Evolutionary conservation across 1,140 invertebrate species (phyloP).

Genomic region (Macrostomum lignano): DNA sequence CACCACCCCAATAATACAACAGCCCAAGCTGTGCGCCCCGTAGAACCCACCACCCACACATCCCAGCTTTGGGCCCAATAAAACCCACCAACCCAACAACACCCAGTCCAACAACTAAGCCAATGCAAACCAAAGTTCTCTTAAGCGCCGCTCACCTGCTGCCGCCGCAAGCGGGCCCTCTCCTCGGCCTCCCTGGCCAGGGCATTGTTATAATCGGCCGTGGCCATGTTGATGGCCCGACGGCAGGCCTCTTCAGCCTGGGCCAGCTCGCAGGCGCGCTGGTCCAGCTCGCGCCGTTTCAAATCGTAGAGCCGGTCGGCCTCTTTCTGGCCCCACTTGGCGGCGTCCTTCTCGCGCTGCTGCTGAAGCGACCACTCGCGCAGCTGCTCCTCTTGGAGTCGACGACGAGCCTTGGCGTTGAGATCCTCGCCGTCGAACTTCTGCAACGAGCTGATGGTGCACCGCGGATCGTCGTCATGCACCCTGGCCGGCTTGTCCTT

Average conservation of each 20-base stretch:
- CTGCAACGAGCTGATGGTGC: conserved; percentile 30
- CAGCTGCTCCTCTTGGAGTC: conserved; percentile 42
- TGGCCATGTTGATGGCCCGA: conserved; percentile 33
- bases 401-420: conserved; percentile 32
- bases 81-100: too few species aligned
- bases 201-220: conserved; percentile 41
- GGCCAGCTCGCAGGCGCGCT: conserved; percentile 21
- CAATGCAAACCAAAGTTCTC: too few species aligned
- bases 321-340: conserved; percentile 33
- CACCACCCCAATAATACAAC: too few species aligned
- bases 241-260: conserved; percentile 23
- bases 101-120: too few species aligned
- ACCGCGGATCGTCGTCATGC: conserved; percentile 38
- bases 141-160: too few species aligned
- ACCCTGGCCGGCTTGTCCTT: conserved; percentile 41
- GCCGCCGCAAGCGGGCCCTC: conserved; percentile 1
- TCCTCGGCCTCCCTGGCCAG: conserved; percentile 24
- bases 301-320: conserved; percentile 17
- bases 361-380: conserved; percentile 44
- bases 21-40: too few species aligned
- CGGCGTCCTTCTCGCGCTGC: conserved; percentile 25
- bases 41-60: too few species aligned
- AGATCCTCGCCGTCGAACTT: conserved; percentile 57
- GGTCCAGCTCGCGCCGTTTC: conserved; percentile 23
- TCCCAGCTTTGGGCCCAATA: too few species aligned